Base-by-base conservation (phyloP, 23 tunicate genomes). In the Trididemnum miniatum region DNA sequence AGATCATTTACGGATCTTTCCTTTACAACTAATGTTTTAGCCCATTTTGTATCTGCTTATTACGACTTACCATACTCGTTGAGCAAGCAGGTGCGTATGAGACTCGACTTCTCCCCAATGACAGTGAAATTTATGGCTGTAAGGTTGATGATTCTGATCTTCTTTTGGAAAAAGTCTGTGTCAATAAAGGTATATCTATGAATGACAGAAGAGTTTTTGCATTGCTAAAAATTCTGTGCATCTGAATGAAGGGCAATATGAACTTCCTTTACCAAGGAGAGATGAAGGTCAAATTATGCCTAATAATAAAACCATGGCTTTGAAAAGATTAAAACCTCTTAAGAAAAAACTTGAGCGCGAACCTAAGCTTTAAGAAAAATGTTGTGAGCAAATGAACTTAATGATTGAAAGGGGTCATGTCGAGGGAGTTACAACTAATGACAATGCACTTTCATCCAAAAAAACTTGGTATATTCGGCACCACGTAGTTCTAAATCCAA, bases 251-350 rank as follows among this genome's bases (percentile, higher is more conserved):
- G 79, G 79, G 5, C 86, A 71, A 27, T 82, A 28, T 38, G 51
- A 82, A 31, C 31, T 82, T 18, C 79, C 44, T 2, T 50, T 82
- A n/a, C 79, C 71, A 7, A 71, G 86, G 86, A 24, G 51, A 51
- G 35, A 71, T 34, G 79, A 82, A 50, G 35, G 37, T 5, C 71
- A 51, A 24, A 71, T 52, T 24, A 24, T 82, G 50, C 86, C 86
- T 24, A 51, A 71, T 35, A 82, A 54, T 52, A 73, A 25, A 1
- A 20, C 15, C 7, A 71, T 82, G 86, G 86, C 86, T 22, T 28
- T 1, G 27, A 71, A 32, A 54, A 66, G 86, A 1, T 51, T 82
- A 28, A 51, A n/a, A 26, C 32, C 33, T 32, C 64, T 31, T 36
- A 82, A 73, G 32, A 34, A 20, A 44, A 59, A 51, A 25, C 69